Evolutionary conservation across 2,113 vertebrate species (phyloP).

Genomic region (Plectropomus leopardus): DNA sequence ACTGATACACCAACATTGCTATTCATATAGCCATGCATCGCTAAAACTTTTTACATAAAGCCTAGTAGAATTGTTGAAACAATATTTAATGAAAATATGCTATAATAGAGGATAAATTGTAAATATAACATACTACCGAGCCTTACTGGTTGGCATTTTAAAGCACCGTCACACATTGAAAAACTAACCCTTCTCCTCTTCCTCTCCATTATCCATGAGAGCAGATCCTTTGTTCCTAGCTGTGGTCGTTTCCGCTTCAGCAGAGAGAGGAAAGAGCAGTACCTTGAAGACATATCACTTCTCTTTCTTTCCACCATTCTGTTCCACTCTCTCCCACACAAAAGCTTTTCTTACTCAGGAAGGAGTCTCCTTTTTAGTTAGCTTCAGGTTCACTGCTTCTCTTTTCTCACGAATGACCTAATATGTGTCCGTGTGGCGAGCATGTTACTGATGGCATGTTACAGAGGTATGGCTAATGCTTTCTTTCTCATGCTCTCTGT

Average conservation of each 20-base stretch:
- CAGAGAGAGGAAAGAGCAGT: slow-evolving; percentile 37
- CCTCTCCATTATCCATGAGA: slow-evolving; percentile 42
- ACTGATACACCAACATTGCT: background rate
- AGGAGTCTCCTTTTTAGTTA: slow-evolving; percentile 19
- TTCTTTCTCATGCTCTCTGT: background rate
- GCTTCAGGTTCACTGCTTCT: slow-evolving; percentile 51
- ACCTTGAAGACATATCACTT: slow-evolving; percentile 54
- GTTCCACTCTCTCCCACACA: slow-evolving; percentile 12
- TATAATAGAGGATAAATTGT: background rate
- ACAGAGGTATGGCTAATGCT: slow-evolving; percentile 9
- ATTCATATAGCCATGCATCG: background rate
- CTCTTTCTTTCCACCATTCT: slow-evolving; percentile 30
- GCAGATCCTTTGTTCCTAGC: slow-evolving; percentile 58
- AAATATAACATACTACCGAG: background rate
- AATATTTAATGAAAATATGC: background rate
- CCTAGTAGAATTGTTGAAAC: background rate
- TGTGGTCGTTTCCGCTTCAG: slow-evolving; percentile 56
- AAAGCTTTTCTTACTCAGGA: slow-evolving; percentile 39
- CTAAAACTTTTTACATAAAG: too few species aligned
- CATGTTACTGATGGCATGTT: slow-evolving; percentile 39
- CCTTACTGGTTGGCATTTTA: background rate
- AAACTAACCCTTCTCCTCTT: background rate
- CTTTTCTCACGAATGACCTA: slow-evolving; percentile 41
- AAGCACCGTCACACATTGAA: slow-evolving; percentile 2
- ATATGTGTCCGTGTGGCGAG: slow-evolving; percentile 33